Evolutionary conservation across 2,797 vertebrate genomes (phyloP), one percentile per base, ranked within the genome.

Genomic region (Passerculus sandwichensis): DNA sequence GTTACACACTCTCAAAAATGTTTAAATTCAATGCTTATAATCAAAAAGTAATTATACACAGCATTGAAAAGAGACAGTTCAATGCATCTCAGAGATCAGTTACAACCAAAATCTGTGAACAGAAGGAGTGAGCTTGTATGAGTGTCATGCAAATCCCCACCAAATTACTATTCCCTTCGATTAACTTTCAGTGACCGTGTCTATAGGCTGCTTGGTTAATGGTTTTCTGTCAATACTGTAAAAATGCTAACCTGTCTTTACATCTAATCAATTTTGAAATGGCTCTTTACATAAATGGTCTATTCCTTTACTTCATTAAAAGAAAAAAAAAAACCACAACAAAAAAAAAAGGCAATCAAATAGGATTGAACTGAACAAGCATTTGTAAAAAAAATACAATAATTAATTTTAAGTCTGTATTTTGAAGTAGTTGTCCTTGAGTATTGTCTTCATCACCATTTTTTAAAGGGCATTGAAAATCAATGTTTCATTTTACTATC

Each of bases 381-480:
- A 86, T 65, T 89, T 80, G 93, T 91, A 94, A 36, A 95, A 94
- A 95, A 94, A 96, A 85, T 44, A 85, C 85, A 94, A 64, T 97
- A 97, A 97, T 97, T 97, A 96, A 97, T 97, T 96, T 94, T 80
- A 95, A 96, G 96, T 75, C 90, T 81, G 42, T 94, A 60, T 96
- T 97, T 95, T 96, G 93, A 94, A 93, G 94, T 95, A 85, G 92
- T 94, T 96, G 95, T 97, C 97, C 97, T 96, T 95, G 96, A 97
- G 84, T 96, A 94, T 97, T 98, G 97, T 97, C 96, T 96, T 96
- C 96, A 96, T 97, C 48, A 47, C 96, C 72, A 50, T 96, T 96
- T 96, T 94, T 97, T 98, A 98, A 98, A 98, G 98, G 98, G 98
- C 98, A 98, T 98, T 98, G 98, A 97, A 98, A 98, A 98, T 99